Conservation (phyloP, 35 echinoderm and acorn worm species). For the Acanthaster planci region DNA sequence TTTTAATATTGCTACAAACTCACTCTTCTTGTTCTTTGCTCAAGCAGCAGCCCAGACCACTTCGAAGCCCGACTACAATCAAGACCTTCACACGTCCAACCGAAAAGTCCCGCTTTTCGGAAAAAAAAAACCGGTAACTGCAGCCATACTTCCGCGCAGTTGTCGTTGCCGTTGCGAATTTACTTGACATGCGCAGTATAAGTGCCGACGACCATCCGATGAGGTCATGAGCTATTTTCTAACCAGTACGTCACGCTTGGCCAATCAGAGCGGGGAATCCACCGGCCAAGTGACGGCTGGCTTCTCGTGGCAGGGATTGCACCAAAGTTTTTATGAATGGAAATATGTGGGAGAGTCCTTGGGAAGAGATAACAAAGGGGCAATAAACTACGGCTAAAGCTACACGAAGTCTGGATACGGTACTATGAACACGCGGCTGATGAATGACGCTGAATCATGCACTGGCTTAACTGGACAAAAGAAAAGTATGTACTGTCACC, state of each 20-base stretch:
- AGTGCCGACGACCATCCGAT: neutral
- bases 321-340: slow-evolving; percentile 30
- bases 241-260: slow-evolving; percentile 1
- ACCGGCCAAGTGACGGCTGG: slow-evolving; percentile 5
- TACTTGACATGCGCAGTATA: slow-evolving; percentile 7
- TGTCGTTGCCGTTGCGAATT: neutral
- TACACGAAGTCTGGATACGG: neutral
- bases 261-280: neutral
- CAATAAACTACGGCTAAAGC: neutral
- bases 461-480: neutral
- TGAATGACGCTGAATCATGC: slow-evolving; percentile 8
- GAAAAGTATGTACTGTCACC: neutral
- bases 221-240: slow-evolving; percentile 20
- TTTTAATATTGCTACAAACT: too few species aligned
- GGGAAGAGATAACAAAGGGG: slow-evolving; percentile 10
- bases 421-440: neutral
- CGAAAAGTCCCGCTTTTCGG: slow-evolving; percentile 27
- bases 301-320: slow-evolving; percentile 8
- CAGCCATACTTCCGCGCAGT: neutral
- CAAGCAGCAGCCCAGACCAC: neutral
- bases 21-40: neutral
- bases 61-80: slow-evolving; percentile 5
- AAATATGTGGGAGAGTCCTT: neutral
- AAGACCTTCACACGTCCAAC: neutral
- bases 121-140: neutral